Evolutionary conservation across 2,888 invertebrate species (phyloP), one percentile per base, ranked within the genome.

Genomic region (Nomada fucata): DNA sequence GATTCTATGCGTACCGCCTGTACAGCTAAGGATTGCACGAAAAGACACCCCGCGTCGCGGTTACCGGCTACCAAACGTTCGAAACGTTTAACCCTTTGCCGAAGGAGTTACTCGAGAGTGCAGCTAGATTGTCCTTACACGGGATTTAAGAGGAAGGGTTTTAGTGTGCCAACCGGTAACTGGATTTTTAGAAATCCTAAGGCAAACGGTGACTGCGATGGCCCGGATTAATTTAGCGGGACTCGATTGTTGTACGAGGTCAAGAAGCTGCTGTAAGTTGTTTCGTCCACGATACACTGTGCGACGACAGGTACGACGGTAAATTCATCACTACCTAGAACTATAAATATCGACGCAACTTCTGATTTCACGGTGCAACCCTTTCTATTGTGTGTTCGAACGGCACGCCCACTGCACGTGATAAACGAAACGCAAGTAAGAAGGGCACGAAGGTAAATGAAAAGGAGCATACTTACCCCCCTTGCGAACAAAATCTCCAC

Each of bases 211-310:
- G 59, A 72, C 23, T 44, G 13, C 59, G 20, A 59, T 5, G 47
- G 23, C 53, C 11, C 26, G 78, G 74, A 75, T 85, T 82, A 82
- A 85, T 85, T 82, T 85, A 82, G 65, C 67, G 74, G 79, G 65
- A 79, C 76, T 74, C 72, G 72, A 79, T 82, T 82, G 79, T 82
- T 68, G 59, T 65, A 52, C 63, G 42, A 20, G 23, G 64, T 75
- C 70, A 67, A 69, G 64, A 44, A 75, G 50, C 29, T 64, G 57
- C 53, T 59, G 55, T 64, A 63, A 81, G 70, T 57, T 63, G n/a
- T 5, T 20, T 59, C 18, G 18, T 20, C 23, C 2, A 0, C 44
- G 59, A 70, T 52, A 26, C 15, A 26, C 52, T 13, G 26, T 26
- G 23, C 9, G 3, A n/a, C 61, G 23, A 76, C 72, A 74, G 64